Evolutionary conservation across 2,888 invertebrate genomes (phyloP), one percentile per base, ranked within the genome.

Genomic region (Erebia ligea): DNA sequence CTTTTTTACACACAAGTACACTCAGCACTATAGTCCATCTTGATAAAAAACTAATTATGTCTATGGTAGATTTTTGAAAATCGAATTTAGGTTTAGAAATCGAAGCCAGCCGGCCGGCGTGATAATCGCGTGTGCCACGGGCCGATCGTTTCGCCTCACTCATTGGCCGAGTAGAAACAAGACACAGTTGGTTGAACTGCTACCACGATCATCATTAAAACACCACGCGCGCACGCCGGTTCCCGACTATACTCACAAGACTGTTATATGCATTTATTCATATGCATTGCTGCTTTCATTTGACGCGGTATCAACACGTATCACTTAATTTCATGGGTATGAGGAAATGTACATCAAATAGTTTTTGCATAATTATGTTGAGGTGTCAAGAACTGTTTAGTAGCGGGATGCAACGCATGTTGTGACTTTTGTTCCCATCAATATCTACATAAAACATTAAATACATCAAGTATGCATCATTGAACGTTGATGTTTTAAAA

Each of bases 221-320:
- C 82, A 79, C 84, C 81, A 86, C 82, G 88, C 89, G 88, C 85
- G 75, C 84, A 89, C 89, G 86, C 87, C 78, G n/a, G n/a, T n/a
- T n/a, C n/a, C n/a, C 78, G 85, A 73, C 79, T 45, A 13, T 15
- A 25, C n/a, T 76, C 73, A 64, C 17, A 19, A 17, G 54, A 48
- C 74, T 75, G 71, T 64, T 52, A 67, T 76, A 76, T 73, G 71
- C 62, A 19, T 70, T 58, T 19, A 40, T 10, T 73, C 50, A 15
- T 11, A 34, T 81, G 73, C 84, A 81, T 80, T 77, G 42, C 81
- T 63, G 61, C 34, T 73, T 68, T 50, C 2, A 19, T 21, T 15
- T 25, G 40, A 21, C 6, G 34, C 34, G 34, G 6, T 34, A 34
- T 34, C 34, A 34, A 34, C 2, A 48, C 19, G 42, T 25, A 11